Percentiles rank a stretch among this genome's conserved stretches.
These are phyloP conservation scores for Yponomeuta malinellus DNA, from an alignment of 2,888 invertebrate species.

Conservation along the genomic window DNA sequence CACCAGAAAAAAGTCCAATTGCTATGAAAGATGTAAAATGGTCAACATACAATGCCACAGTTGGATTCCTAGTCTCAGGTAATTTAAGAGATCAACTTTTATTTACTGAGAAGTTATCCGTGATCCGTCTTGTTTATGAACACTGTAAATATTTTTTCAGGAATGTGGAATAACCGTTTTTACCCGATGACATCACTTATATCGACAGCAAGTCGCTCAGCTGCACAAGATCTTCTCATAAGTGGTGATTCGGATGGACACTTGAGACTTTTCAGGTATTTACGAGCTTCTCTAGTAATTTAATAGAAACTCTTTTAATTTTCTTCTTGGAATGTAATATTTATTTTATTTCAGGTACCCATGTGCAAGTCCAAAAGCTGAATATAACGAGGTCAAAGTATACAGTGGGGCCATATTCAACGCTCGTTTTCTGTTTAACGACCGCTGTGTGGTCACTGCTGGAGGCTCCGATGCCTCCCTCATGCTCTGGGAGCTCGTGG, in stretches of 20 bases:
- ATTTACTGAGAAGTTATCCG: too few relatives aligned
- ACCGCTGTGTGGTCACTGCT: conserved; percentile 88
- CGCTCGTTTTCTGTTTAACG: conserved; percentile 89
- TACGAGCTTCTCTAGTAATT: not conserved
- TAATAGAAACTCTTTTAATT: not conserved
- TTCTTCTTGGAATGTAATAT: not conserved
- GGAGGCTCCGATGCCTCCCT: conserved; percentile 92
- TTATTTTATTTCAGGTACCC: conserved; percentile 79
- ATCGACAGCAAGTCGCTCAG: conserved; percentile 87
- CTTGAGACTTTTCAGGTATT: conserved; percentile 85
- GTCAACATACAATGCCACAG: conserved; percentile 90
- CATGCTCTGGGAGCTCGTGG: conserved; percentile 93
- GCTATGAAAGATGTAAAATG: conserved; percentile 95
- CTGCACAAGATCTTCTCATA: conserved; percentile 88
- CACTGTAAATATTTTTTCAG: conserved; percentile 42
- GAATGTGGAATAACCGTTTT: conserved; percentile 93
- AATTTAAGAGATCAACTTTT: conserved; percentile 19
- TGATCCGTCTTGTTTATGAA: not conserved
- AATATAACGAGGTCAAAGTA: conserved; percentile 91
- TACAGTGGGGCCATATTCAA: conserved; percentile 89
- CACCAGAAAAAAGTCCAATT: conserved; percentile 90
- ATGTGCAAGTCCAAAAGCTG: conserved; percentile 88
- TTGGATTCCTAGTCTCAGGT: conserved; percentile 92
- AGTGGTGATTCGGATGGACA: conserved; percentile 94
- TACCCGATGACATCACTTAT: conserved; percentile 90